Conservation (phyloP, 2,113 vertebrate genomes). For the Galeopterus variegatus region DNA sequence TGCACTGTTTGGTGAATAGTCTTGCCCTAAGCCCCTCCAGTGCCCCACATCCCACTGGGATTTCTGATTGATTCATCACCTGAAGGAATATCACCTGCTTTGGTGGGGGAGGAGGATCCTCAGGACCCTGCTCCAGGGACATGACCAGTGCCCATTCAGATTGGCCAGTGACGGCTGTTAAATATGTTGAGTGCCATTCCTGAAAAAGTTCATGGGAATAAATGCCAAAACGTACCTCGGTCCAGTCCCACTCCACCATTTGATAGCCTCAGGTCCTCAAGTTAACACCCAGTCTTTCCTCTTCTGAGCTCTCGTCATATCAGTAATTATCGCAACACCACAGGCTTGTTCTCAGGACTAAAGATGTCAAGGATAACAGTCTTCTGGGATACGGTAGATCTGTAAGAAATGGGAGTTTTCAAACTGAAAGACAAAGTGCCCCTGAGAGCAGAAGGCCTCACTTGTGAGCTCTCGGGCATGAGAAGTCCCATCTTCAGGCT, state of each 20-base stretch:
- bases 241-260: neutral
- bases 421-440: neutral
- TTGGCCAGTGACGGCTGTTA: neutral
- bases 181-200: neutral
- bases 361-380: neutral
- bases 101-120: too few species aligned
- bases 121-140: accelerated
- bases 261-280: neutral
- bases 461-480: neutral
- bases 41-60: neutral
- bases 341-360: neutral
- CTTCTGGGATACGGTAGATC: neutral
- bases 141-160: neutral
- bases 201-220: neutral
- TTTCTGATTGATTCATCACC: neutral
- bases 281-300: neutral
- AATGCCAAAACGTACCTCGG: too few species aligned
- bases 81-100: neutral
- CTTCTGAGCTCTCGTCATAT: neutral
- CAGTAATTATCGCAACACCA: neutral
- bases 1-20: neutral
- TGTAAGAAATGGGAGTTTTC: neutral
- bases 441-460: neutral
- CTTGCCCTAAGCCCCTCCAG: neutral
- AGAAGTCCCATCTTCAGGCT: neutral